These are phyloP conservation scores for Ataeniobius toweri DNA, from an alignment of 2,797 vertebrate species.

Conservation along the genomic window DNA sequence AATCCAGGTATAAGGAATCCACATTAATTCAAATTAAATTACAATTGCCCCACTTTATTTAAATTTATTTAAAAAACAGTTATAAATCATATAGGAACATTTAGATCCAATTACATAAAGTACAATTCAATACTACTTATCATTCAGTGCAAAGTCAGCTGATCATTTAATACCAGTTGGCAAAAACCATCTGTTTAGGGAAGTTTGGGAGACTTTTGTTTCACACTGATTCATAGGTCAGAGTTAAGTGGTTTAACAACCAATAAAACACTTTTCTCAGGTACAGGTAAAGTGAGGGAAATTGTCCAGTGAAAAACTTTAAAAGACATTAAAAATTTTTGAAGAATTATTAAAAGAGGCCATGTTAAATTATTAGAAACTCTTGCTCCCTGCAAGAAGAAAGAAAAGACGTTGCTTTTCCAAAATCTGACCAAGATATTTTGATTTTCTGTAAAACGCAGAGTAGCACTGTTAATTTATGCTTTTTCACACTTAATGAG, in stretches of 20 bases:
- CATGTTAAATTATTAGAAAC: neutral
- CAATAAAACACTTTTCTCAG: neutral
- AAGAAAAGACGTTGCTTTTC: neutral
- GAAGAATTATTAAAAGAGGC: neutral
- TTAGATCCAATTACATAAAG: neutral
- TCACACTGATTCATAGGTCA: neutral
- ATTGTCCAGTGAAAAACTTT: neutral
- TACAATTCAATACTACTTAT: neutral
- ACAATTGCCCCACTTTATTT: neutral
- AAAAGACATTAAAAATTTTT: neutral
- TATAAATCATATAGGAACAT: neutral
- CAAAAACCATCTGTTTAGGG: neutral
- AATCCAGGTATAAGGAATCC: neutral
- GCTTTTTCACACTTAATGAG: constrained; percentile 41
- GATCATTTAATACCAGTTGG: neutral
- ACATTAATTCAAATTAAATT: neutral
- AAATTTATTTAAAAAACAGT: neutral
- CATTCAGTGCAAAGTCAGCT: neutral
- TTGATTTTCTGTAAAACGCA: constrained; percentile 26
- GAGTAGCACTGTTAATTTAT: constrained; percentile 14
- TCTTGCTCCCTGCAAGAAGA: neutral
- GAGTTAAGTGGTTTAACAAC: constrained; percentile 3
- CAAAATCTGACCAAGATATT: constrained; percentile 30
- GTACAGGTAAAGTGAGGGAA: neutral
- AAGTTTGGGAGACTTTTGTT: neutral